These are phyloP conservation scores for Phyllotis vaccarum DNA, from an alignment of 2,797 vertebrate species.

Conservation along the genomic window DNA sequence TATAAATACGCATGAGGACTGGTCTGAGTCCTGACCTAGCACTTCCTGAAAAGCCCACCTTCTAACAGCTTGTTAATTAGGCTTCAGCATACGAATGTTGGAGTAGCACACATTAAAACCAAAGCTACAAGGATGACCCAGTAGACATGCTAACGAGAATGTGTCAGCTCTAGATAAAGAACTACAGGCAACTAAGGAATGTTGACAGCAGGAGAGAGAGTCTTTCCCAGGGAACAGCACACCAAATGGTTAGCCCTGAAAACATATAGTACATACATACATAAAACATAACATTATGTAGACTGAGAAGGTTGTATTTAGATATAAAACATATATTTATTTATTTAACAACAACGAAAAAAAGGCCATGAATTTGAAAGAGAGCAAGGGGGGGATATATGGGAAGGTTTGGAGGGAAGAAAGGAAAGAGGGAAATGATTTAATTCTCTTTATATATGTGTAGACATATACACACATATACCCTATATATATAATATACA, in stretches of 20 bases:
- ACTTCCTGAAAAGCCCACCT: not conserved
- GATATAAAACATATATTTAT: too few species aligned
- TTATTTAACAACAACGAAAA: not conserved
- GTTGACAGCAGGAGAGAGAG: not conserved
- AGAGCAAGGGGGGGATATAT: not conserved
- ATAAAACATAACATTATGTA: not conserved
- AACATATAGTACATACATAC: not conserved
- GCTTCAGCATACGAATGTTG: not conserved
- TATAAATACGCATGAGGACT: not conserved
- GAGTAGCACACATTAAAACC: not conserved
- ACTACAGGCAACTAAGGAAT: not conserved
- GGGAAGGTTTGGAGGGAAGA: not conserved
- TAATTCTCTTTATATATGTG: not conserved
- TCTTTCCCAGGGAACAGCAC: not conserved
- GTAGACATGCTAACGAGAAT: not conserved
- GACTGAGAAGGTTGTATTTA: not conserved
- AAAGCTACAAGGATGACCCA: not conserved
- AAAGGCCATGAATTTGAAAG: not conserved
- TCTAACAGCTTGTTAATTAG: slow-evolving; percentile 6
- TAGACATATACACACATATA: not conserved
- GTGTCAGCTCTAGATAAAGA: not conserved
- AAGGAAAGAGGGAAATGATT: not conserved
- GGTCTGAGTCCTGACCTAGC: not conserved
- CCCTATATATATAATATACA: not conserved
- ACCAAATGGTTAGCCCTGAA: not conserved